A percentile compares a stretch with the other conserved stretches of the same genome.
phyloP scores from a whole-genome alignment of 1,140 invertebrate species.

The Danaus melanippus region DNA sequence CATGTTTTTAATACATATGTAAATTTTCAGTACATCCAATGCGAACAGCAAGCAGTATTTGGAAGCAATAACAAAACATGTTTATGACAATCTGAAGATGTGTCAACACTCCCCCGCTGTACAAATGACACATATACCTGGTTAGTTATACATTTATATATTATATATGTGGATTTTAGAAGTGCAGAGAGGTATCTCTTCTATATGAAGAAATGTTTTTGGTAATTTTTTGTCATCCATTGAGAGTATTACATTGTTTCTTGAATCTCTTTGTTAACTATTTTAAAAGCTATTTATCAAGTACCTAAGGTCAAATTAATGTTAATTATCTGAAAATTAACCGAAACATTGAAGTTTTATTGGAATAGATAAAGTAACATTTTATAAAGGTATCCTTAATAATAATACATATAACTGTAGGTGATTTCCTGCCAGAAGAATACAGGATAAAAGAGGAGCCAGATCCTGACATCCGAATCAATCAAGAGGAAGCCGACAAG shows the following conservation, averaged over 20 bases:
- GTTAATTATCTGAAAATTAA: too few relatives aligned
- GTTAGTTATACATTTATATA: conserved; percentile 24
- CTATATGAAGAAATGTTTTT: too few relatives aligned
- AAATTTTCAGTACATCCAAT: conserved; percentile 78
- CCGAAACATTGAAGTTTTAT: too few relatives aligned
- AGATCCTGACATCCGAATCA: conserved; percentile 87
- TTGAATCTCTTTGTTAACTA: too few relatives aligned
- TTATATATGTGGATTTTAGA: too few relatives aligned
- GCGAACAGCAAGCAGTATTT: conserved; percentile 94
- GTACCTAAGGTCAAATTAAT: too few relatives aligned
- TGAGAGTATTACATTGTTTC: too few relatives aligned
- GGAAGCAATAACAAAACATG: conserved; percentile 88
- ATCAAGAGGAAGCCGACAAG: conserved; percentile 86
- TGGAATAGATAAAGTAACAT: too few relatives aligned
- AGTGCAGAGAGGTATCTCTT: too few relatives aligned
- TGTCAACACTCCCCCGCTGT: conserved; percentile 91
- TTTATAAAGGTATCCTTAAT: too few relatives aligned
- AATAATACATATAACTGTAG: conserved; percentile 28
- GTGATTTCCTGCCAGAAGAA: conserved; percentile 79
- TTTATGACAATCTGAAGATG: conserved; percentile 91
- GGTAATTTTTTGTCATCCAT: too few relatives aligned
- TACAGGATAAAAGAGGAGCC: conserved; percentile 81
- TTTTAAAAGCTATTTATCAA: too few relatives aligned
- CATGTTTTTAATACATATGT: conserved; percentile 5
- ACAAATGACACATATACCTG: conserved; percentile 95